phyloP scores from a whole-genome alignment of 2,113 vertebrate genomes.

The Chionomys nivalis region DNA sequence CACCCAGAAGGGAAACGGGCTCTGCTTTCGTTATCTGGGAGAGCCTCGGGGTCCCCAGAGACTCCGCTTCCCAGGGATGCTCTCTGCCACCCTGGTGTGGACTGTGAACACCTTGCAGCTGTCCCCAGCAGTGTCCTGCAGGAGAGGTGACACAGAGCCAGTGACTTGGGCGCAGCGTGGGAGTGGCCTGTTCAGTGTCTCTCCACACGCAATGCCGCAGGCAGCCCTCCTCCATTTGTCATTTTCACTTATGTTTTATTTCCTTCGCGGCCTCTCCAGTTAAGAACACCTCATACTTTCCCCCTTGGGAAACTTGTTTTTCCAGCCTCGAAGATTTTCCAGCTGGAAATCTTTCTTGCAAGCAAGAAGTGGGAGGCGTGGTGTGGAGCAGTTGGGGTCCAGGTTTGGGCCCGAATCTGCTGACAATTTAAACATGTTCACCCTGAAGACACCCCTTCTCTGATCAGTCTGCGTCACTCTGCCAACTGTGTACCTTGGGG shows the following conservation, averaged over 20 bases:
- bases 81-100: not conserved
- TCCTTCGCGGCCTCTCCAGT: constrained; percentile 65
- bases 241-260: constrained; percentile 54
- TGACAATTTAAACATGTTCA: not conserved
- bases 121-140: not conserved
- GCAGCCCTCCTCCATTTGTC: not conserved
- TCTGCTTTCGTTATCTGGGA: not conserved
- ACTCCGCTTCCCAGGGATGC: not conserved
- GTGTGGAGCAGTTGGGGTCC: constrained; percentile 6
- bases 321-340: constrained; percentile 67
- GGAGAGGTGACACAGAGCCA: not conserved
- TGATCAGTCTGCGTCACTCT: not conserved
- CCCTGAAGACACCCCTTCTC: not conserved
- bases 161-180: not conserved
- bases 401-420: not conserved
- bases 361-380: constrained; percentile 29
- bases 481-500: not conserved
- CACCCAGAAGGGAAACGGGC: not conserved
- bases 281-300: constrained; percentile 68
- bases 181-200: not conserved
- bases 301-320: constrained; percentile 57
- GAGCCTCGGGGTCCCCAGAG: not conserved
- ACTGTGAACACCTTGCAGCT: not conserved
- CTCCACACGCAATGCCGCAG: not conserved
- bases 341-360: constrained; percentile 66